A percentile compares a stretch with the other conserved stretches of the same genome.
These are phyloP conservation scores for Grantiella picta DNA, from an alignment of 2,113 vertebrate genomes.

Conservation along the genomic window DNA sequence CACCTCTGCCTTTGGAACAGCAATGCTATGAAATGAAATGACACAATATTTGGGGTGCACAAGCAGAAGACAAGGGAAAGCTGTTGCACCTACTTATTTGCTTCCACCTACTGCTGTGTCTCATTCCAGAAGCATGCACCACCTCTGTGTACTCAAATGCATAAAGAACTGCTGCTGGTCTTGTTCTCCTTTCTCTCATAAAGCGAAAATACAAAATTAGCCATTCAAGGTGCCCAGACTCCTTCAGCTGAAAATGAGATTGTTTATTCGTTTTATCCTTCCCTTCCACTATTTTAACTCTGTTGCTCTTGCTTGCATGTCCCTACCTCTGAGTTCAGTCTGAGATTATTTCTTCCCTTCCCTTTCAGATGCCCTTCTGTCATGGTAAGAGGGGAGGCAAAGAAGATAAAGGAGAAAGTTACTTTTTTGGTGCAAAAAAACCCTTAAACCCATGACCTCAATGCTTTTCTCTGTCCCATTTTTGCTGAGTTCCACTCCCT, in stretches of 20 bases:
- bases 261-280: neutral
- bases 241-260: neutral
- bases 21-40: neutral
- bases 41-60: neutral
- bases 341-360: neutral
- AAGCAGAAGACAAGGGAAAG: neutral
- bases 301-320: neutral
- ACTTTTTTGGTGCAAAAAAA: neutral
- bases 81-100: neutral
- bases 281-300: neutral
- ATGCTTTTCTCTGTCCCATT: neutral
- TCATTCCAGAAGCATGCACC: neutral
- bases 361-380: neutral
- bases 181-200: neutral
- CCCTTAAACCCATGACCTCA: neutral
- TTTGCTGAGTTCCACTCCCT: neutral
- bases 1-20: neutral
- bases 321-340: neutral
- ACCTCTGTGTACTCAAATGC: neutral
- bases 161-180: neutral
- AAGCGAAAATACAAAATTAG: neutral
- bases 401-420: neutral
- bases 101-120: neutral
- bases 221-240: neutral
- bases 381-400: neutral